A percentile compares a stretch with the other conserved stretches of the same genome.
These are phyloP conservation scores for Porites rus DNA, from an alignment of 92 coral and sea anemone species.

Conservation along the genomic window DNA sequence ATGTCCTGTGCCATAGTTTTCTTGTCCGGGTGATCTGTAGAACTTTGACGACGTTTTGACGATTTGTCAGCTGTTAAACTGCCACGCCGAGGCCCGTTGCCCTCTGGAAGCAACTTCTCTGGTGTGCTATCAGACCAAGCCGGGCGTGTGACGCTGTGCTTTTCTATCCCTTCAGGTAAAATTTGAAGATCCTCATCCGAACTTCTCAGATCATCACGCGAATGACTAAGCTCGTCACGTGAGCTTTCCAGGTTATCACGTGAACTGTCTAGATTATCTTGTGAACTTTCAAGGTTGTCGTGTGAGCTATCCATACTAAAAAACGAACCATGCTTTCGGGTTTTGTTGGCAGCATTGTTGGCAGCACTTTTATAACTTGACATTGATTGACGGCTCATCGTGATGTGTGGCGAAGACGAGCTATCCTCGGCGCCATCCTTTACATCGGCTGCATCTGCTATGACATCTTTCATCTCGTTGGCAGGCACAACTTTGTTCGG, in stretches of 20 bases:
- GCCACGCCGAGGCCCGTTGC: background rate
- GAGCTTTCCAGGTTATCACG: slow-evolving; percentile 8
- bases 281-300: background rate
- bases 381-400: slow-evolving; percentile 29
- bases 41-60: background rate
- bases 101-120: background rate
- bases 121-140: slow-evolving; percentile 34
- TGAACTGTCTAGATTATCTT: slow-evolving; percentile 17
- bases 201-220: slow-evolving; percentile 25
- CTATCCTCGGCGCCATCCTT: background rate
- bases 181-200: slow-evolving; percentile 16
- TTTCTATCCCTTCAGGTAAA: background rate
- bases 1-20: slow-evolving; percentile 31
- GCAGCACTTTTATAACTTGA: slow-evolving; percentile 29
- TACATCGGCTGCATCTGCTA: background rate
- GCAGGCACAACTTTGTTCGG: slow-evolving; percentile 27
- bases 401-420: background rate
- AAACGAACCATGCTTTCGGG: slow-evolving; percentile 13
- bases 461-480: background rate
- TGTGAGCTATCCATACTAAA: slow-evolving; percentile 25
- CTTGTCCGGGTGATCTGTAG: slow-evolving; percentile 6
- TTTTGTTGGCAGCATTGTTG: background rate
- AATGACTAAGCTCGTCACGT: background rate
- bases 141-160: background rate
- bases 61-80: slow-evolving; percentile 14